phyloP scores from a whole-genome alignment of 2,113 vertebrate species.

The Lipotes vexillifer region DNA sequence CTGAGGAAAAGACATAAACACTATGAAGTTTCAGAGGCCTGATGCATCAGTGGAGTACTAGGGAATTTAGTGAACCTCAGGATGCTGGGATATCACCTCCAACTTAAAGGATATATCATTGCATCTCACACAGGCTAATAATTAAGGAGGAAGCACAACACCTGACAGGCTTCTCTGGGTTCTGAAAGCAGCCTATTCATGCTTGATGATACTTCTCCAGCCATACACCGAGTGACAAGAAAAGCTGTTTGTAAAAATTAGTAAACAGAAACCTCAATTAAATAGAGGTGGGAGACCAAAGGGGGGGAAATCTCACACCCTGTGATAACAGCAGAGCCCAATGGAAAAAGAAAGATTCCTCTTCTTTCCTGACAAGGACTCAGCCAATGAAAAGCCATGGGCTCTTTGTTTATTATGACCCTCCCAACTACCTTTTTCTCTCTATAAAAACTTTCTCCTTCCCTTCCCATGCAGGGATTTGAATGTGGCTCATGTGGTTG shows the following conservation, averaged over 20 bases:
- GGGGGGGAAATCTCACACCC: accelerated
- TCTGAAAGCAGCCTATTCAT: neutral
- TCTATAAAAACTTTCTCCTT: neutral
- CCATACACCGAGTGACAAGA: neutral
- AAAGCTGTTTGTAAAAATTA: neutral
- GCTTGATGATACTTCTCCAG: neutral
- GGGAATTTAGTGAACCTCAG: neutral
- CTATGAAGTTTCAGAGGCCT: neutral
- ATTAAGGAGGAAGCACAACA: neutral
- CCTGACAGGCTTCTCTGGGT: neutral
- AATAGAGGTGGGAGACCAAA: neutral
- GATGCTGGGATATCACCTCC: neutral
- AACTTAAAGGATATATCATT: neutral
- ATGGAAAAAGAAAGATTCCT: neutral
- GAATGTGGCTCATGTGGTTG: neutral
- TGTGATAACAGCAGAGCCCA: neutral
- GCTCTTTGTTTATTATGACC: neutral
- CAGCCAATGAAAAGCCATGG: neutral
- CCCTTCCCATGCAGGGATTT: neutral
- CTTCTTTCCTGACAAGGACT: neutral
- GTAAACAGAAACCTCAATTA: neutral
- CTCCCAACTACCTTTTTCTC: neutral
- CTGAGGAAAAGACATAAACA: neutral
- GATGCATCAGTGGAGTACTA: too few species aligned
- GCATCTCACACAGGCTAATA: neutral